Base-by-base conservation (phyloP, 2,888 invertebrate genomes). In the Clistopyga incitator region DNA sequence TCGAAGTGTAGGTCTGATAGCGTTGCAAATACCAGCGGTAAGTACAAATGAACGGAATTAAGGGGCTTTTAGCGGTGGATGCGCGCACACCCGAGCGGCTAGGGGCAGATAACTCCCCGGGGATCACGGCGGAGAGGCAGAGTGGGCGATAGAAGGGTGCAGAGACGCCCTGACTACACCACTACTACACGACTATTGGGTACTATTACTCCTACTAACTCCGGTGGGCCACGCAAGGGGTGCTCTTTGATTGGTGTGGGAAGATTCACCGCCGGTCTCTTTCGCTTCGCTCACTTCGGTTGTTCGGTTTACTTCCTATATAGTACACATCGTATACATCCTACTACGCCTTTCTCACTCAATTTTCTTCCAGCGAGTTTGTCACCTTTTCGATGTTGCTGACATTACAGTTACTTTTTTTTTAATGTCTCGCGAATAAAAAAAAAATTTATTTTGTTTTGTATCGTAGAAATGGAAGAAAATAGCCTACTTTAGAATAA, bases 161-260 rank as follows among this genome's bases (percentile, higher is more conserved):
- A 70, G 78, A 79, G 59, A 56, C 70, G 74, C 42, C 67, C 54
- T 65, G 78, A 81, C 67, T 76, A 13, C 42, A 18, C 65, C 65
- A 80, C 71, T 50, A 56, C 34, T 59, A 52, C 54, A 61, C 18
- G 38, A 42, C 65, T 65, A 81, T 81, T 81, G 59, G 67, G 20
- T 38, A 50, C 68, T 50, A 15, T 68, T 61, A 59, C 77, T 67
- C 23, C 64, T 42, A 45, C 75, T 75, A 56, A 61, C 80, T 78
- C 77, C 74, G 68, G 64, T 47, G 86, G 86, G 87, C 77, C 87
- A 87, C 87, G 82, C 85, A 88, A 89, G 88, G 90, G 90, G 90
- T 90, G 89, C 81, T 86, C 90, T 91, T 91, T 92, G 92, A 92
- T 93, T 93, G 92, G 91, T 92, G 92, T 92, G 92, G 91, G 92